Evolutionary conservation across 30 jellyfish, hydroid and myxozoan species (phyloP), one percentile per base, ranked within the genome.

Genomic region (Aurelia aurita): DNA sequence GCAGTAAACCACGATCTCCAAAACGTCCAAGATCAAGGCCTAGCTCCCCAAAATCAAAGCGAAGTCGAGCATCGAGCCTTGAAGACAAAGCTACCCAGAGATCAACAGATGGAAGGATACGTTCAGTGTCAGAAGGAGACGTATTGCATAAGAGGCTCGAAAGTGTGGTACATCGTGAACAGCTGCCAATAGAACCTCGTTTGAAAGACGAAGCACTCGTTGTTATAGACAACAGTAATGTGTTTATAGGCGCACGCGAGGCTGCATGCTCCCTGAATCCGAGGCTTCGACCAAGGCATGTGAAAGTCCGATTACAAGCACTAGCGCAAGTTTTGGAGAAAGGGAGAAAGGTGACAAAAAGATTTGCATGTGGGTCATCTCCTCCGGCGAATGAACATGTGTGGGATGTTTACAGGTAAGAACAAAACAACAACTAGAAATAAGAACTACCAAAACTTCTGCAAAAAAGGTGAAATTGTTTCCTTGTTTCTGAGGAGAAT

Each of bases 341-440:
- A 6, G 95, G 94, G 29, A 53, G 98, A 44, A 86, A 80, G 19
- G 98, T 92, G 44, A 72, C 95, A 15, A 59, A 69, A 32, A 81
- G 89, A 58, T 79, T 77, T 43, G 95, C 94, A 1, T 93, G 97
- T 26, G 96, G 95, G 2, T 92, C 98, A 58, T 92, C 98, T 1
- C 98, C 98, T 18, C 95, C 97, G 0, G 96, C 95, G 3, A 79
- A 76, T 63, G 95, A 80, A 23, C 93, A 66, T 27, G 97, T 92
- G 57, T 92, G 98, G 98, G 98, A 92, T 79, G 87, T 87, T 20
- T 92, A 92, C 90, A 92, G 97, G 98, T 87, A 80, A 15, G 51
- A 39, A 2, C 7, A 39, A 1, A 39, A 6, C 7, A 39, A 39
- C 51, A 6, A 4, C 51, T 39, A 39, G 9, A 39, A 0, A 31